Conservation (phyloP, 2,113 vertebrate genomes). For the Chelonoidis abingdonii region DNA sequence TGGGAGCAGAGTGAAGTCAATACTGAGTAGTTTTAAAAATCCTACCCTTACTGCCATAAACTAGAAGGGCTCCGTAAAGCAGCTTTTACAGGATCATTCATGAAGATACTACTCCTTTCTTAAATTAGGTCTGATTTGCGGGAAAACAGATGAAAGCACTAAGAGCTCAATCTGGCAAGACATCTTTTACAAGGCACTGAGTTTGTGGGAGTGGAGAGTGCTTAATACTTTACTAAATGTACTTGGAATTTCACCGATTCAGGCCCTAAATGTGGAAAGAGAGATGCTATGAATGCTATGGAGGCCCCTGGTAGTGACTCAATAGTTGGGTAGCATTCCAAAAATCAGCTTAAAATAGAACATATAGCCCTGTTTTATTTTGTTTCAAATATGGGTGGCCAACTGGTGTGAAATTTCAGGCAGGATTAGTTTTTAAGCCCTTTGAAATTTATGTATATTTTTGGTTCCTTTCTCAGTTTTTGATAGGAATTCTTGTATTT, state of each 20-base stretch:
- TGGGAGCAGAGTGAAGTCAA: neutral
- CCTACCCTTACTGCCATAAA: neutral
- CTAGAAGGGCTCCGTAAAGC: too few relatives aligned
- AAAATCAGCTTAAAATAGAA: neutral
- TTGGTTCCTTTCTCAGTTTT: neutral
- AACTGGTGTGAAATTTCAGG: neutral
- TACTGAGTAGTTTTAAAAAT: neutral
- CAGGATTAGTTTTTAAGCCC: neutral
- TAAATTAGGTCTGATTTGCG: neutral
- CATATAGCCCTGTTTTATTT: neutral
- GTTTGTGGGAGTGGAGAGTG: neutral
- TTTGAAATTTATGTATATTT: neutral
- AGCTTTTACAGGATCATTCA: neutral
- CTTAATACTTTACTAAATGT: neutral
- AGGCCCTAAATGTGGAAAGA: neutral
- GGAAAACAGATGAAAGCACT: neutral
- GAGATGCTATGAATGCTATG: neutral
- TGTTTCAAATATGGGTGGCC: neutral
- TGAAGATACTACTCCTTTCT: neutral
- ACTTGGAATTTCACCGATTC: neutral
- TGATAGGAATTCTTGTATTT: neutral
- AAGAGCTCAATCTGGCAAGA: neutral
- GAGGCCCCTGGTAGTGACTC: neutral
- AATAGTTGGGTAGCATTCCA: neutral
- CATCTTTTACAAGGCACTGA: neutral